Percentiles rank a stretch among this genome's conserved stretches.
Conservation (phyloP, 1,140 invertebrate species). For the Oedothorax gibbosus region DNA sequence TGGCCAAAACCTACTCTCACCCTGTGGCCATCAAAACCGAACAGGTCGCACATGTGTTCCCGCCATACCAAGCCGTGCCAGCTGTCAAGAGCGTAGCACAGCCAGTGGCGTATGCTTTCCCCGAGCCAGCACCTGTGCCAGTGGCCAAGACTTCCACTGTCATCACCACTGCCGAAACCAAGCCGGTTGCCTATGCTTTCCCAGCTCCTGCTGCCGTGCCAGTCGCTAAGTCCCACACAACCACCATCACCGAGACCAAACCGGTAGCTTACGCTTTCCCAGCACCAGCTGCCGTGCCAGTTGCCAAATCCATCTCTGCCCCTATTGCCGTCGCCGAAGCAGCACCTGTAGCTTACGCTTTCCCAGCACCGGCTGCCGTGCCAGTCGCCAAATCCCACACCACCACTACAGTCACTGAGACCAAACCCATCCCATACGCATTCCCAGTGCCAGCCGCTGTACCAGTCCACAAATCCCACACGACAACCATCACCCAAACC, state of each 20-base stretch:
- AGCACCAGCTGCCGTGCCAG: conserved; percentile 16
- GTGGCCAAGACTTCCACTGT: conserved; percentile 62
- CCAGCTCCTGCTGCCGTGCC: conserved; percentile 38
- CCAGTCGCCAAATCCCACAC: conserved; percentile 20
- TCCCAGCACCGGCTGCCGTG: conserved; percentile 30
- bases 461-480: conserved; percentile 31
- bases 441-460: conserved; percentile 49
- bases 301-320: conserved; percentile 2
- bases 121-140: conserved; percentile 61
- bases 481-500: conserved; percentile 2
- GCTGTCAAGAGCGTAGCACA: conserved; percentile 52
- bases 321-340: conserved; percentile 1
- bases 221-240: conserved; percentile 29
- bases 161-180: conserved; percentile 9
- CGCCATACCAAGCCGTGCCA: conserved; percentile 19
- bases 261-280: conserved; percentile 36
- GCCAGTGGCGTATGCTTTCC: conserved; percentile 42
- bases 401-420: conserved; percentile 9
- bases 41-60: neutral
- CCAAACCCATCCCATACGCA: conserved; percentile 24
- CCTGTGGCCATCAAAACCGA: neutral
- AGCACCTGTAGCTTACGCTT: conserved; percentile 5
- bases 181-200: neutral
- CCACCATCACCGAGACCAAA: conserved; percentile 51
- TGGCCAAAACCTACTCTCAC: conserved; percentile 28